These are phyloP conservation scores for Nasonia vitripennis DNA, from an alignment of 1,140 invertebrate genomes.

Conservation along the genomic window DNA sequence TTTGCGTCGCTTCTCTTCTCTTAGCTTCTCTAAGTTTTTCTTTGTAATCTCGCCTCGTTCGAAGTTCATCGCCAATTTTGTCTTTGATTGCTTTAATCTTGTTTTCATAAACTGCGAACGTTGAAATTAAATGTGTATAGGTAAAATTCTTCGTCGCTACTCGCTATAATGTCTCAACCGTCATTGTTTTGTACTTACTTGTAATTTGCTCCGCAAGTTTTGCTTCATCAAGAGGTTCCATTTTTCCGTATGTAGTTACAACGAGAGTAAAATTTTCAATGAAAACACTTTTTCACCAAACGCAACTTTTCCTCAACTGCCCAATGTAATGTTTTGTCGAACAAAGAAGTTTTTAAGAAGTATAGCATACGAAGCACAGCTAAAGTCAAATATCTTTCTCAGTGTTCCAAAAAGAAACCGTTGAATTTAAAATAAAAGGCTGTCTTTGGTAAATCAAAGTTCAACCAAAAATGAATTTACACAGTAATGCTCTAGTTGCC, in stretches of 20 bases:
- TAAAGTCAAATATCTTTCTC: no score
- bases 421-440: no score
- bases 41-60: conserved; percentile 39
- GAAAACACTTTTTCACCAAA: no score
- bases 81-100: conserved; percentile 45
- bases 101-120: conserved; percentile 38
- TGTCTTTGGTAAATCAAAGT: no score
- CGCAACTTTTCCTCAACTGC: no score
- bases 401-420: no score
- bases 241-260: background rate
- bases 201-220: conserved; percentile 34
- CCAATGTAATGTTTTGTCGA: no score
- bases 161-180: background rate
- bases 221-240: conserved; percentile 8
- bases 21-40: conserved; percentile 36
- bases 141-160: background rate
- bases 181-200: background rate
- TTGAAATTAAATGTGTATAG: background rate
- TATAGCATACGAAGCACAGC: no score
- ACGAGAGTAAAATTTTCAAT: no score
- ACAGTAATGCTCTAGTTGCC: no score
- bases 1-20: conserved; percentile 36
- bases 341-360: no score
- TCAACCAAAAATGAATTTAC: no score
- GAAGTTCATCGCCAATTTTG: conserved; percentile 41